Base-by-base conservation (phyloP, 2,113 vertebrate genomes). In the Choloepus hoffmanni region DNA sequence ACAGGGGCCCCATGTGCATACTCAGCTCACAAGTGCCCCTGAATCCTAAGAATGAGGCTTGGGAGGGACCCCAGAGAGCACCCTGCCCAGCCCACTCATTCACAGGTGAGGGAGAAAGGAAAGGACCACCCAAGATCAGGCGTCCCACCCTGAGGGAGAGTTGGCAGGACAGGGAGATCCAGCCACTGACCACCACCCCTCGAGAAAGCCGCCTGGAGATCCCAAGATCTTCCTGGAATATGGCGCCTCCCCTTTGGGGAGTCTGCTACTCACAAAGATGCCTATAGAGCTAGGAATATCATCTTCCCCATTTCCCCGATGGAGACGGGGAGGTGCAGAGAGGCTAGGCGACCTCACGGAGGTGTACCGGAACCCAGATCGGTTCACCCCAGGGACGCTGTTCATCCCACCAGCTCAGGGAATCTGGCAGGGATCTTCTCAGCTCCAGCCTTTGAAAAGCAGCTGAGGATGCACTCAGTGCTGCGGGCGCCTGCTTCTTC, bases 91-190 rank as follows among this genome's bases (percentile, higher is more conserved):
- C 30, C 40, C 78, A 43, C 53, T 45, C 40, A 50, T 63, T 43
- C 19, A 24, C 45, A 14, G 18, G n/a, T 16, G 5, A 43, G 28
- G 21, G 87, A 50, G 40, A 14, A 50, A n/a, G 5, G 12, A 70
- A 36, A 90, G 55, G 58, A 0, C 63, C 19, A 12, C 24, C 55
- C 9, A 30, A 63, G 40, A 70, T 30, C 72, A 68, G 1, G 55
- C 7, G 1, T 1, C 33, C 45, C 3, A 1, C 36, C 21, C 7
- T 0, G 1, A 0, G 3, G 1, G 3, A 50, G 14, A 9, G 65
- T 63, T 40, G 15, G 7, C 12, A 45, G 68, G 43, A 43, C 67
- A 72, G 33, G 79, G 40, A 30, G 45, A 36, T 58, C 58, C 85
- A 55, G 50, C 16, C 53, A 50, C 68, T 68, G 21, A 84, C 45